Percentiles rank a stretch among this genome's conserved stretches.
Evolutionary conservation across 1,140 invertebrate species (phyloP).

Genomic region (Lepidurus packardi): DNA sequence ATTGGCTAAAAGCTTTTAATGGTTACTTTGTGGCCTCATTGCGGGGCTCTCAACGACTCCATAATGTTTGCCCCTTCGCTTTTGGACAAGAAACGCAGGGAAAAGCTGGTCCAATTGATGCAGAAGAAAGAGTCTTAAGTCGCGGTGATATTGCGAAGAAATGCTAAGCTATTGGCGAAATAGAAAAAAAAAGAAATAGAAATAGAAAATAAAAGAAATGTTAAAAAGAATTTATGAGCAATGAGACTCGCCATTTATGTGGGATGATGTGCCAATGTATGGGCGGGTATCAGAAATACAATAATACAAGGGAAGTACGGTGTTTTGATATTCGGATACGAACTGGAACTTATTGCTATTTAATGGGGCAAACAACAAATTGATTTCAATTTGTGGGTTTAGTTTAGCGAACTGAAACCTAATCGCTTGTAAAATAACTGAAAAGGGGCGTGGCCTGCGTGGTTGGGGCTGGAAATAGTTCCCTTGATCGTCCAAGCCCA

Average conservation of each 20-base stretch:
- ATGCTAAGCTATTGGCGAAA: too few species aligned
- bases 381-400: too few species aligned
- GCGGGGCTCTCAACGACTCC: neutral
- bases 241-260: constrained; percentile 25
- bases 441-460: neutral
- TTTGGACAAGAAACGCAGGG: neutral
- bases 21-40: constrained; percentile 10
- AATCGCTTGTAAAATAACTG: too few species aligned
- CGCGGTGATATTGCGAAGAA: too few species aligned
- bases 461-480: neutral
- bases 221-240: neutral
- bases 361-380: neutral
- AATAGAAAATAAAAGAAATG: too few species aligned
- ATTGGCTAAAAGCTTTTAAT: neutral
- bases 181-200: too few species aligned
- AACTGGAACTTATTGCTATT: neutral
- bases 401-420: too few species aligned
- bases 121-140: neutral
- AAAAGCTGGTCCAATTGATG: neutral
- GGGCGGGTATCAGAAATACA: neutral
- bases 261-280: neutral
- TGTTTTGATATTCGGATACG: neutral
- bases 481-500: neutral
- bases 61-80: neutral
- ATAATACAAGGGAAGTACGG: neutral